These are phyloP conservation scores for Acrocephalus kingi DNA, from an alignment of 2,113 vertebrate genomes.

Conservation along the genomic window DNA sequence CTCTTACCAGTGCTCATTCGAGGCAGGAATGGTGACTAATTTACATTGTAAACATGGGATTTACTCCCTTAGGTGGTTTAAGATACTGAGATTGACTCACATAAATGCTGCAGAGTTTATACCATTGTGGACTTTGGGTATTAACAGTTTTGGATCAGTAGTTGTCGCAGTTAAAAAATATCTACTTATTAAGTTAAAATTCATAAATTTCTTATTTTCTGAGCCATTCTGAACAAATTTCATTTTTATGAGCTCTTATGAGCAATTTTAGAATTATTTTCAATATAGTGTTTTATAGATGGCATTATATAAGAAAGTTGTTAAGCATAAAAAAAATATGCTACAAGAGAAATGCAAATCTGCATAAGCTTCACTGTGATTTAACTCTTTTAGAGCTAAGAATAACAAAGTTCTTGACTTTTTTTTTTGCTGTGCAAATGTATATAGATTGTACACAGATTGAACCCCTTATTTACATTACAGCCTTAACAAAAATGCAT, in stretches of 20 bases:
- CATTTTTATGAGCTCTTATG: neutral
- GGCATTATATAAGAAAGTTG: conserved; percentile 29
- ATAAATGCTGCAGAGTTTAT: neutral
- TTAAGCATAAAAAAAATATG: conserved; percentile 49
- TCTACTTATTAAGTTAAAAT: conserved; percentile 38
- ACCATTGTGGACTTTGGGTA: neutral
- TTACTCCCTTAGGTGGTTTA: conserved; percentile 18
- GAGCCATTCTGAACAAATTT: neutral
- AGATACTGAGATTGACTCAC: neutral
- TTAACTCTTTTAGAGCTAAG: conserved; percentile 59
- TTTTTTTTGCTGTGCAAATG: neutral
- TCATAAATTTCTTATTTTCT: neutral
- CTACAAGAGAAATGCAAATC: conserved; percentile 48
- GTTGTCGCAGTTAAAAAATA: neutral
- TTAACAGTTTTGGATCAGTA: conserved; percentile 26
- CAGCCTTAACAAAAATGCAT: conserved; percentile 58
- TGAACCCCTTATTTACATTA: conserved; percentile 21
- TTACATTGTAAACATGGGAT: neutral
- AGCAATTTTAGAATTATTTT: conserved; percentile 30
- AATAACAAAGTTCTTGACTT: conserved; percentile 19
- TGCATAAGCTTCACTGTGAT: conserved; percentile 14
- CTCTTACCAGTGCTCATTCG: neutral
- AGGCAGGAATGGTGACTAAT: neutral
- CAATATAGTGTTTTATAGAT: conserved; percentile 15
- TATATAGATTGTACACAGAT: neutral